A percentile compares a stretch with the other conserved stretches of the same genome.
Evolutionary conservation across 2,888 invertebrate species (phyloP).

Genomic region (Blastobasis adustella): DNA sequence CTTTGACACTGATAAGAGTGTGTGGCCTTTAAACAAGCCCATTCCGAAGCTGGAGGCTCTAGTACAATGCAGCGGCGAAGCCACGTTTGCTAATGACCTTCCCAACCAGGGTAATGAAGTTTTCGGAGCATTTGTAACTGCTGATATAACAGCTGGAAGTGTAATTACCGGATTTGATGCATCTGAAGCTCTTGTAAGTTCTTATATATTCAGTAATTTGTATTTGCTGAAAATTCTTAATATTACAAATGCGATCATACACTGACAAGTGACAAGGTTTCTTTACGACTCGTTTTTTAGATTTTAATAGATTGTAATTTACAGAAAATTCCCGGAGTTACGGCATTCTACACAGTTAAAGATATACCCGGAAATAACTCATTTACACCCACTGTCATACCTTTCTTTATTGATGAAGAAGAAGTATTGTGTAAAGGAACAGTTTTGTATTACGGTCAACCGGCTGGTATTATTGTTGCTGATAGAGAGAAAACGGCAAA

Average conservation of each 20-base stretch:
- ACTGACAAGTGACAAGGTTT: too few species aligned
- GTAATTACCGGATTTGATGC: conserved; percentile 62
- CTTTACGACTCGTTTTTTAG: too few species aligned
- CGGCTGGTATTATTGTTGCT: conserved; percentile 81
- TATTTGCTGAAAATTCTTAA: conserved; percentile 65
- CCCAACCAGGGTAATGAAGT: conserved; percentile 63
- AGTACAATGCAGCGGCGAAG: conserved; percentile 70
- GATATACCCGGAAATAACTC: conserved; percentile 77
- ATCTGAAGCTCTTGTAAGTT: conserved; percentile 45
- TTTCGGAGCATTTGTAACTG: conserved; percentile 77
- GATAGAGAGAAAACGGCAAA: conserved; percentile 69
- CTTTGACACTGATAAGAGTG: conserved; percentile 71
- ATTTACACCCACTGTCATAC: conserved; percentile 11
- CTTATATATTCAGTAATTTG: neutral
- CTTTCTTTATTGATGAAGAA: conserved; percentile 23
- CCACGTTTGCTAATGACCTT: conserved; percentile 75
- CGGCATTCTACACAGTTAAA: conserved; percentile 73
- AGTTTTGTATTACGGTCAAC: conserved; percentile 76
- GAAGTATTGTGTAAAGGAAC: conserved; percentile 57
- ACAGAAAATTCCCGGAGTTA: conserved; percentile 73
- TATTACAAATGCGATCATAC: conserved; percentile 39
- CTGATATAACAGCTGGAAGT: conserved; percentile 25
- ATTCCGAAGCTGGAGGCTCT: conserved; percentile 72
- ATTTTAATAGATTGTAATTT: conserved; percentile 9
- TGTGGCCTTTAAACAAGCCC: conserved; percentile 79